phyloP scores from a whole-genome alignment of 2,888 invertebrate species.

The Eupithecia abbreviata region DNA sequence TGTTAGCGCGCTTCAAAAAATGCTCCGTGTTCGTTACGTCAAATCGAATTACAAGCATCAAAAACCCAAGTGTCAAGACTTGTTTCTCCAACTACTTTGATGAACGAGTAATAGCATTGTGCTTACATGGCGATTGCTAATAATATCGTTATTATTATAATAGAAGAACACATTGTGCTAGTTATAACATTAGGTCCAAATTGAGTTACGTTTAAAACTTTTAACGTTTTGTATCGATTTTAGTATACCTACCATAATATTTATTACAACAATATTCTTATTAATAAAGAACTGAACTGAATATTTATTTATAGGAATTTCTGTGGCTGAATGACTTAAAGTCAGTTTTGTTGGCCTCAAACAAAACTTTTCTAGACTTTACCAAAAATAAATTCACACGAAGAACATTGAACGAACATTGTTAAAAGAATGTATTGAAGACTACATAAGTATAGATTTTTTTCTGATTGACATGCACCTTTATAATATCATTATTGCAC shows the following conservation, averaged over 20 bases:
- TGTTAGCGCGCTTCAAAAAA: slow-evolving; percentile 47
- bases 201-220: slow-evolving; percentile 10
- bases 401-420: not conserved
- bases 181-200: slow-evolving; percentile 13
- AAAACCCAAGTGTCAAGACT: slow-evolving; percentile 72
- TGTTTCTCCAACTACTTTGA: slow-evolving; percentile 59
- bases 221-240: not conserved
- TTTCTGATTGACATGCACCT: no score
- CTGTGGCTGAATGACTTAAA: not conserved
- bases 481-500: no score
- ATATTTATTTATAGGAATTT: not conserved
- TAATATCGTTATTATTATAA: slow-evolving; percentile 76
- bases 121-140: slow-evolving; percentile 69
- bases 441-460: no score
- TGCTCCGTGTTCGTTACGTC: slow-evolving; percentile 55
- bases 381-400: not conserved
- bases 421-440: no score
- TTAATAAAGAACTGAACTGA: no score
- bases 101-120: slow-evolving; percentile 62
- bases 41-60: slow-evolving; percentile 59
- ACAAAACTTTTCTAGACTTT: not conserved
- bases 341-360: not conserved
- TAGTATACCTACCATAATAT: not conserved
- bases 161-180: slow-evolving; percentile 38
- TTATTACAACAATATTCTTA: no score